Conservation (phyloP, 2,888 invertebrate species). For the Stratiomys singularior region DNA sequence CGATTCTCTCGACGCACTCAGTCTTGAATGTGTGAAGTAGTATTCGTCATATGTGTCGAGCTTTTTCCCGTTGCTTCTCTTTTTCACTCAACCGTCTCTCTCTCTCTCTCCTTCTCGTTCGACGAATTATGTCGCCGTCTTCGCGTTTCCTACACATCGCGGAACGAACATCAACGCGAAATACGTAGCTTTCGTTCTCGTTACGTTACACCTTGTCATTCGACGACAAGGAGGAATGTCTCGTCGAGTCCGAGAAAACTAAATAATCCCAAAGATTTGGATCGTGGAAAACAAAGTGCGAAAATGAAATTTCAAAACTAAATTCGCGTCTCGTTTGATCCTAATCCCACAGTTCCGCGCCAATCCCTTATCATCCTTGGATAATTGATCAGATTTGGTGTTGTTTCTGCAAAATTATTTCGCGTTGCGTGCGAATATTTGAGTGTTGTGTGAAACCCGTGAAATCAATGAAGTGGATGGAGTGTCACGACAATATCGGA, state of each 20-base stretch:
- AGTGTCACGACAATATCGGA: background rate
- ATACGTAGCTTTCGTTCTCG: background rate
- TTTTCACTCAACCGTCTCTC: background rate
- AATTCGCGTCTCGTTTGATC: slow-evolving; percentile 12
- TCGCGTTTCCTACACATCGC: background rate
- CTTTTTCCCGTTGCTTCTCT: background rate
- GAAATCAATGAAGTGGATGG: background rate
- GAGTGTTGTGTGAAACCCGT: background rate
- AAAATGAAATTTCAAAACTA: background rate
- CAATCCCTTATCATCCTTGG: background rate
- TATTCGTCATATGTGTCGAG: slow-evolving; percentile 19
- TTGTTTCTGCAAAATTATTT: background rate
- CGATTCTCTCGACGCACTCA: too few relatives aligned
- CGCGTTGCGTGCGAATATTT: background rate
- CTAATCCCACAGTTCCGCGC: background rate
- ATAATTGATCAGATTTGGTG: background rate
- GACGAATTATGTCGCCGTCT: too few relatives aligned
- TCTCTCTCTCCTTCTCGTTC: slow-evolving; percentile 6
- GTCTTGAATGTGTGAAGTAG: background rate
- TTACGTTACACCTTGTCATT: slow-evolving; percentile 20
- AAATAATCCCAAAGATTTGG: slow-evolving; percentile 24
- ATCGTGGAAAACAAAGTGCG: background rate
- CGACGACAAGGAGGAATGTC: slow-evolving; percentile 31
- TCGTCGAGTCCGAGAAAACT: slow-evolving; percentile 19
- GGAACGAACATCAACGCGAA: background rate